A percentile compares a stretch with the other conserved stretches of the same genome.
phyloP scores from a whole-genome alignment of 1,140 invertebrate genomes.

The Drosophila varians region DNA sequence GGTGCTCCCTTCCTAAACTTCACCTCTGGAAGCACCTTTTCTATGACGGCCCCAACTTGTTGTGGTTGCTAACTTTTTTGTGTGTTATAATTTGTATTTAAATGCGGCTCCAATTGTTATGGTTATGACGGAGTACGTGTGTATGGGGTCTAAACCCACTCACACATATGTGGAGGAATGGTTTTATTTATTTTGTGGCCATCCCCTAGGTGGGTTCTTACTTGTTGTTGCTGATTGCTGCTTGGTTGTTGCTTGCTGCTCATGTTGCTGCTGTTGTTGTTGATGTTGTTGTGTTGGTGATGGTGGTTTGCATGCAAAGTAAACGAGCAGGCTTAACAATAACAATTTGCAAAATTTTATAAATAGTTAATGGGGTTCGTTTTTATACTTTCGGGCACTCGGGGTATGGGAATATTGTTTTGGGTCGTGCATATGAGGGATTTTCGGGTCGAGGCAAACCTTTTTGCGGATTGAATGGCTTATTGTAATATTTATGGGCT shows the following conservation, averaged over 20 bases:
- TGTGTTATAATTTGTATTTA: constrained; percentile 76
- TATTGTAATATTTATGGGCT: constrained; percentile 46
- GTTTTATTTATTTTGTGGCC: constrained; percentile 1
- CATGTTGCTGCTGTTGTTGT: constrained; percentile 45
- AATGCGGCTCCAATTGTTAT: constrained; percentile 59
- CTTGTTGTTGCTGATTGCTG: constrained; percentile 46
- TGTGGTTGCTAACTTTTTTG: constrained; percentile 44
- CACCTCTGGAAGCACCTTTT: background rate
- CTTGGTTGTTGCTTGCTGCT: constrained; percentile 47
- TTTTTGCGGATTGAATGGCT: constrained; percentile 47
- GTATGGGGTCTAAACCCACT: background rate
- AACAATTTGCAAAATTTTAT: constrained; percentile 79
- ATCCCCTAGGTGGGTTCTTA: constrained; percentile 40
- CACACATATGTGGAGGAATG: constrained; percentile 3
- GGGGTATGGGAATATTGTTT: background rate
- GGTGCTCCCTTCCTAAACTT: background rate
- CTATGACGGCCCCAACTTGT: constrained; percentile 52
- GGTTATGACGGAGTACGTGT: background rate
- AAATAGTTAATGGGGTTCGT: constrained; percentile 70
- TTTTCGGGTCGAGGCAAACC: constrained; percentile 11
- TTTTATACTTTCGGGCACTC: constrained; percentile 12
- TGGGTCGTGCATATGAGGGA: constrained; percentile 30
- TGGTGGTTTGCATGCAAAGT: constrained; percentile 69
- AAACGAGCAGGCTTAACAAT: constrained; percentile 78
- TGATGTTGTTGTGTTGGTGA: constrained; percentile 31